Percentiles rank a stretch among this genome's conserved stretches.
These are phyloP conservation scores for Diabrotica balteata DNA, from an alignment of 2,888 invertebrate species.

Conservation along the genomic window DNA sequence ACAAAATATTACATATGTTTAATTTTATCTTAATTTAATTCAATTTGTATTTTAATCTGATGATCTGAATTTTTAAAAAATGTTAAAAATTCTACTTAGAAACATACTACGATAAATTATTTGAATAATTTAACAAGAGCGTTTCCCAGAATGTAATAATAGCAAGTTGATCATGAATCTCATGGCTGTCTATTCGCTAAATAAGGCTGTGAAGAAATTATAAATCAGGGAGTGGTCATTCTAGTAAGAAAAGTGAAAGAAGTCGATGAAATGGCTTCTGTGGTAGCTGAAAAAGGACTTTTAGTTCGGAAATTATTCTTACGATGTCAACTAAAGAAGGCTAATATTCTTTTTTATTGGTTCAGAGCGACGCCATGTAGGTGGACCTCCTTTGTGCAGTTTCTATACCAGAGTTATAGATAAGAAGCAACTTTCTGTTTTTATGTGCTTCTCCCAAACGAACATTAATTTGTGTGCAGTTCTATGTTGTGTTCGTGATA, in stretches of 20 bases:
- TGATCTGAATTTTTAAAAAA: too few species aligned
- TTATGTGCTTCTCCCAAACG: too few species aligned
- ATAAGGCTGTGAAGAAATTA: slow-evolving; percentile 13
- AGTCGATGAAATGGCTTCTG: slow-evolving; percentile 17
- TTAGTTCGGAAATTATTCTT: slow-evolving; percentile 18
- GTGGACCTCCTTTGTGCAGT: slow-evolving; percentile 5
- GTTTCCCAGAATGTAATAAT: slow-evolving; percentile 4
- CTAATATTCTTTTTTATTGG: slow-evolving; percentile 8
- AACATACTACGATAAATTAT: neutral
- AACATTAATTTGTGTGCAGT: too few species aligned
- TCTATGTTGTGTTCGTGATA: too few species aligned
- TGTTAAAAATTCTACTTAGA: neutral
- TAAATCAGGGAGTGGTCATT: slow-evolving; percentile 16
- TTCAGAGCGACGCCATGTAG: slow-evolving; percentile 1
- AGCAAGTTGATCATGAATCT: slow-evolving; percentile 11
- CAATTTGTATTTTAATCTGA: too few species aligned
- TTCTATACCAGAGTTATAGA: neutral
- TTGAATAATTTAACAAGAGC: slow-evolving; percentile 7
- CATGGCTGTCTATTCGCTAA: slow-evolving; percentile 4
- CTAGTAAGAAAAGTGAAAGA: slow-evolving; percentile 12
- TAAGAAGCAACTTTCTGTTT: too few species aligned
- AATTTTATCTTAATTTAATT: too few species aligned
- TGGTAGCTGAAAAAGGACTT: slow-evolving; percentile 19
- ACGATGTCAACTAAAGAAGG: slow-evolving; percentile 10
- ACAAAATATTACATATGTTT: too few species aligned